phyloP scores from a whole-genome alignment of 2,797 vertebrate genomes.

The Okamejei kenojei region DNA sequence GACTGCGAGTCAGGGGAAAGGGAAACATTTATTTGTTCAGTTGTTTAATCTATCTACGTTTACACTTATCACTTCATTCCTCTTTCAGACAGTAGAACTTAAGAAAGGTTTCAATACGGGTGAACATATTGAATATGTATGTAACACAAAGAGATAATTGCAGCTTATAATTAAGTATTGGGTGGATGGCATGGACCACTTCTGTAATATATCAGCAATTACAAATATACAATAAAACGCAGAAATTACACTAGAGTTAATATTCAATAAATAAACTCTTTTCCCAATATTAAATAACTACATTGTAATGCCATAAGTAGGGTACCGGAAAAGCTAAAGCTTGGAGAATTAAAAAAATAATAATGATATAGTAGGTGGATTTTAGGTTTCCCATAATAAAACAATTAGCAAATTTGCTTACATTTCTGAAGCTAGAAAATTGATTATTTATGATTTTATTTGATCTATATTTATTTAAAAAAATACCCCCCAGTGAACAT shows the following conservation, averaged over 20 bases:
- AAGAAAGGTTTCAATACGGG: neutral
- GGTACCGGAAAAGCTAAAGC: neutral
- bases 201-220: neutral
- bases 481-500: neutral
- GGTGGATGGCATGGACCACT: neutral
- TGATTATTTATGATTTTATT: neutral
- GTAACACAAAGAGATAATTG: neutral
- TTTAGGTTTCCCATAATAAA: neutral
- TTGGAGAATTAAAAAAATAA: neutral
- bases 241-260: neutral
- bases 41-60: neutral
- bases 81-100: neutral
- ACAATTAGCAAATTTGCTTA: neutral
- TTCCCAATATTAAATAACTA: neutral
- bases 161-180: neutral
- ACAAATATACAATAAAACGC: neutral
- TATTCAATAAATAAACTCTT: neutral
- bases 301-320: neutral
- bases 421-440: neutral
- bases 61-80: neutral
- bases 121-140: neutral
- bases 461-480: neutral
- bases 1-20: too few species aligned
- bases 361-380: constrained; percentile 24
- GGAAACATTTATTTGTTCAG: too few species aligned